Conservation (phyloP, 2,797 vertebrate genomes). For the Eospalax fontanierii region DNA sequence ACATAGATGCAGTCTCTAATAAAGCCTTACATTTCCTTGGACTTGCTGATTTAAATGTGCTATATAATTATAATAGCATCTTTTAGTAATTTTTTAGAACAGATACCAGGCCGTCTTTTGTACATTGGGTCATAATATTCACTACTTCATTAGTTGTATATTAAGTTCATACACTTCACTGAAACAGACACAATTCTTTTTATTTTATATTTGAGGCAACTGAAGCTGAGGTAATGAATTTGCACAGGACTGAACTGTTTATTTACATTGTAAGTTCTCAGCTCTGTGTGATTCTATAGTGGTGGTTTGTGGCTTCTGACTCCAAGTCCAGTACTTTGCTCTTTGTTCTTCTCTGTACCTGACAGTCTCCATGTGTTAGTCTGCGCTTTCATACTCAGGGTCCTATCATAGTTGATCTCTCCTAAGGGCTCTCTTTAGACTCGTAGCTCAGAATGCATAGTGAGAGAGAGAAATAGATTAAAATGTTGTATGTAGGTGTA, state of each 20-base stretch:
- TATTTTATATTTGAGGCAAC: constrained; percentile 53
- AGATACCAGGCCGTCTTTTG: background rate
- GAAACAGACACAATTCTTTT: background rate
- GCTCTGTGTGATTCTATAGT: background rate
- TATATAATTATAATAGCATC: constrained; percentile 14
- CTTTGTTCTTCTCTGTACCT: constrained; percentile 29
- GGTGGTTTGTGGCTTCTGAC: constrained; percentile 60
- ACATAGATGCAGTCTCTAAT: background rate
- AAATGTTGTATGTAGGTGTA: background rate
- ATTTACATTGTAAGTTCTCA: background rate
- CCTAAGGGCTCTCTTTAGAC: background rate
- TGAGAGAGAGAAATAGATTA: background rate
- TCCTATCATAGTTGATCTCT: background rate
- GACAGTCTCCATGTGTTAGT: background rate
- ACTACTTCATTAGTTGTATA: too few species aligned
- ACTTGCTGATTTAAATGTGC: constrained; percentile 5
- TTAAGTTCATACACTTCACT: background rate
- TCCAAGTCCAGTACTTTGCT: constrained; percentile 71
- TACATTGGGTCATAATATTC: background rate
- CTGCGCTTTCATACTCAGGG: background rate
- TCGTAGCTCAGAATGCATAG: background rate
- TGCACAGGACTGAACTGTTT: constrained; percentile 16
- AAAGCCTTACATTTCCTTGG: constrained; percentile 32
- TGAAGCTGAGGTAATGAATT: background rate
- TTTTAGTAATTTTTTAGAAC: constrained; percentile 44